Percentiles rank a stretch among this genome's conserved stretches.
These are phyloP conservation scores for Tachypleus tridentatus DNA, from an alignment of 1,140 invertebrate species.

Conservation along the genomic window DNA sequence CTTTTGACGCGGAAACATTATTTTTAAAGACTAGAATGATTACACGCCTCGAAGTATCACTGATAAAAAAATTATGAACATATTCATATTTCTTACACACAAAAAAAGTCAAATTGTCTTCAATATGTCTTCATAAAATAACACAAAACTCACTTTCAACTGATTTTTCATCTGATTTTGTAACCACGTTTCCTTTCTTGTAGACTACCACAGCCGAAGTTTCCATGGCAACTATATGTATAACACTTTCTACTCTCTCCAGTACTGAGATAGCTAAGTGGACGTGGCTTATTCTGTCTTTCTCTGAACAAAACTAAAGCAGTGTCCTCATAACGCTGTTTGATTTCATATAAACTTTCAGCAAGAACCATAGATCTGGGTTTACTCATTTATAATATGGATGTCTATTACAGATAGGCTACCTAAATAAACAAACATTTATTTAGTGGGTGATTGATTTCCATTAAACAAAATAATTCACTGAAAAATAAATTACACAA, in stretches of 20 bases:
- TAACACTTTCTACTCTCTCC: conserved; percentile 34
- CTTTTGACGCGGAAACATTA: too few species aligned
- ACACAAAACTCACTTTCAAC: conserved; percentile 27
- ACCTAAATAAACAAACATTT: too few species aligned
- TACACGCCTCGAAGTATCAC: too few species aligned
- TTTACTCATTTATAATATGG: conserved; percentile 25
- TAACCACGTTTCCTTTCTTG: conserved; percentile 20
- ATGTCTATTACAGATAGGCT: too few species aligned
- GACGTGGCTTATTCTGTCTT: conserved; percentile 21
- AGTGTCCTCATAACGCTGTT: conserved; percentile 36
- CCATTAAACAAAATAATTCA: too few species aligned
- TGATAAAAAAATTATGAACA: too few species aligned
- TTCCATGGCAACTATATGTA: conserved; percentile 37
- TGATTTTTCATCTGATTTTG: conserved; percentile 26
- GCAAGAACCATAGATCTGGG: conserved; percentile 12
- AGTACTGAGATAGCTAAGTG: conserved; percentile 29
- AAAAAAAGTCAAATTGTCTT: too few species aligned
- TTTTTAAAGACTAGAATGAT: too few species aligned
- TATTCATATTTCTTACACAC: too few species aligned
- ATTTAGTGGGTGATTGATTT: too few species aligned
- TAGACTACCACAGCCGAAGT: conserved; percentile 35
- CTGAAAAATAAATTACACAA: too few species aligned
- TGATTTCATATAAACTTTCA: conserved; percentile 26
- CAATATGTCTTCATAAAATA: conserved; percentile 16
- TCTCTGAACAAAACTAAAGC: conserved; percentile 32